Conservation (phyloP, 2,888 invertebrate species). For the Hipparchia sbordonii region DNA sequence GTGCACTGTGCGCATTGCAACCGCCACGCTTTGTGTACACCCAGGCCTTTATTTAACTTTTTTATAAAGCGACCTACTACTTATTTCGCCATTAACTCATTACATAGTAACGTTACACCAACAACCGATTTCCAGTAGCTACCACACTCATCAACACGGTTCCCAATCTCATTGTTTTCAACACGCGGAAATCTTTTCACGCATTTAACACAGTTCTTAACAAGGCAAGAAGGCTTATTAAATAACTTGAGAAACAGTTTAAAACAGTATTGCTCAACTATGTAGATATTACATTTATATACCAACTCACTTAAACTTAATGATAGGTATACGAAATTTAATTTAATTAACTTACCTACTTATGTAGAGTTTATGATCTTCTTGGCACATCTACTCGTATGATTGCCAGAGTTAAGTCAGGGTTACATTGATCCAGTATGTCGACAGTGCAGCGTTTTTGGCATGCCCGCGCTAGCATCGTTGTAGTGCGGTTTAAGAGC, state of each 20-base stretch:
- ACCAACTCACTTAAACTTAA: not conserved
- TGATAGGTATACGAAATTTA: not conserved
- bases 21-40: not conserved
- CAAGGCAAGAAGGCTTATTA: constrained; percentile 9
- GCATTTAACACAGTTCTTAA: constrained; percentile 20
- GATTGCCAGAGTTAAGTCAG: not conserved
- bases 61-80: constrained; percentile 48
- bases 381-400: not conserved
- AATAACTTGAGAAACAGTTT: constrained; percentile 20
- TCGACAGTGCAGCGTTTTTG: too few species aligned
- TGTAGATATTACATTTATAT: not conserved
- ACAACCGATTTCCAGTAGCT: constrained; percentile 15
- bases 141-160: constrained; percentile 12
- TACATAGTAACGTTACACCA: constrained; percentile 16
- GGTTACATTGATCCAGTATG: too few species aligned
- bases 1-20: too few species aligned
- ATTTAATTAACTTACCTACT: not conserved
- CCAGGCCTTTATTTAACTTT: constrained; percentile 51
- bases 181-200: constrained; percentile 20
- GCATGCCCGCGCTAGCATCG: too few species aligned
- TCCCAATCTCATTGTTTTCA: constrained; percentile 26
- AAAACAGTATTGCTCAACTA: constrained; percentile 10
- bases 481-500: too few species aligned
- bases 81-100: constrained; percentile 19
- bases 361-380: not conserved